Conservation (phyloP, 2,888 invertebrate genomes). For the Drosophila infuscata region DNA sequence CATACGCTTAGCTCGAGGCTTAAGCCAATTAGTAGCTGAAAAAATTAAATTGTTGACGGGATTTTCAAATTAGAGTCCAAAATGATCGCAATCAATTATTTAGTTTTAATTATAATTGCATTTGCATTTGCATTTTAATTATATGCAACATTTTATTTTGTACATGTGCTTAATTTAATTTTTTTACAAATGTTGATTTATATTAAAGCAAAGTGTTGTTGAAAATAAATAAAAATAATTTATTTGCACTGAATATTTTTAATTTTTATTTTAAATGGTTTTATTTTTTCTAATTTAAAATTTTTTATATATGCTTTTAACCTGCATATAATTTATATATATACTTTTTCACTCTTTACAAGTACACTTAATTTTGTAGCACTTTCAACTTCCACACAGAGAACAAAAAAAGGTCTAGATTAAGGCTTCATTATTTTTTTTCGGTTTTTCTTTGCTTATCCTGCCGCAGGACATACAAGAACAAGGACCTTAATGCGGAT, state of each 20-base stretch:
- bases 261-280: not conserved
- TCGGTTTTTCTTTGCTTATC: slow-evolving; percentile 9
- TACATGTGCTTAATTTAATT: too few species aligned
- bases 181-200: too few species aligned
- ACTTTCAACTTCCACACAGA: slow-evolving; percentile 10
- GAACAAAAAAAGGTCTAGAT: not conserved
- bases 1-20: slow-evolving; percentile 40
- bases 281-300: not conserved
- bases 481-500: slow-evolving; percentile 34
- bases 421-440: not conserved
- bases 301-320: not conserved
- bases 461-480: slow-evolving; percentile 23
- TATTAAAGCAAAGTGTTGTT: too few species aligned
- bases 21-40: slow-evolving; percentile 45
- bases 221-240: too few species aligned
- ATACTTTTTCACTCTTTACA: not conserved
- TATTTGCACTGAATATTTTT: not conserved
- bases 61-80: not conserved
- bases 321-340: not conserved
- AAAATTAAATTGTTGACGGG: slow-evolving; percentile 16
- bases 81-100: not conserved
- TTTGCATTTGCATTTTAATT: not conserved
- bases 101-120: not conserved
- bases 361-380: slow-evolving; percentile 12
- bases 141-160: too few species aligned